Conservation (phyloP, 2,797 vertebrate species). For the Phrynocephalus guinanensis region DNA sequence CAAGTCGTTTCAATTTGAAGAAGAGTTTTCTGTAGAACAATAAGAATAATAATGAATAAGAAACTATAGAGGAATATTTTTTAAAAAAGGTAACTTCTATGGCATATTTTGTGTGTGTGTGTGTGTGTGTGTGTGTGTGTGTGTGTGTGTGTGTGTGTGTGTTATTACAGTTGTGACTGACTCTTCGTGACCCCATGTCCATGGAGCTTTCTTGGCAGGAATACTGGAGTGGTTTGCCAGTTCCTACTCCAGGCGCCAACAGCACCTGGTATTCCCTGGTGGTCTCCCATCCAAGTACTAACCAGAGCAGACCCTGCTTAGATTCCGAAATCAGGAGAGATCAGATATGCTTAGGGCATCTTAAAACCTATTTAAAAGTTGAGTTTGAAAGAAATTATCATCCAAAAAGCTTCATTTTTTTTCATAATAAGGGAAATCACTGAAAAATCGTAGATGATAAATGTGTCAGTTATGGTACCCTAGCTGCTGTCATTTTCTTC, state of each 20-base stretch:
- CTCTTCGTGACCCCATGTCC: too few relatives aligned
- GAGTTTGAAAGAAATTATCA: constrained; percentile 68
- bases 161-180: too few relatives aligned
- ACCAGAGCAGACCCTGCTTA: too few relatives aligned
- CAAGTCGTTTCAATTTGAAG: constrained; percentile 52
- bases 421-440: constrained; percentile 59
- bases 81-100: constrained; percentile 56
- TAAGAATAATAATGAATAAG: constrained; percentile 47
- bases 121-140: too few relatives aligned
- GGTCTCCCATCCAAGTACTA: too few relatives aligned
- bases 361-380: constrained; percentile 63
- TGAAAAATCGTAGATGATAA: constrained; percentile 45
- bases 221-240: too few relatives aligned
- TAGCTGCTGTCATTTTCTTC: constrained; percentile 45
- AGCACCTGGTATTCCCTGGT: too few relatives aligned
- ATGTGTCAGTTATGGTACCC: constrained; percentile 56
- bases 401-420: constrained; percentile 57
- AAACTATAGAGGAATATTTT: constrained; percentile 66
- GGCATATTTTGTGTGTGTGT: constrained; percentile 46
- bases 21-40: constrained; percentile 62
- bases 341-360: too few relatives aligned
- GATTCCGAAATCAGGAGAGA: too few relatives aligned
- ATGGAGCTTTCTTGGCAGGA: too few relatives aligned
- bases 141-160: too few relatives aligned
- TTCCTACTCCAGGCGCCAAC: too few relatives aligned